Evolutionary conservation across 2,888 invertebrate genomes (phyloP).

Genomic region (Keiferia lycopersicella): DNA sequence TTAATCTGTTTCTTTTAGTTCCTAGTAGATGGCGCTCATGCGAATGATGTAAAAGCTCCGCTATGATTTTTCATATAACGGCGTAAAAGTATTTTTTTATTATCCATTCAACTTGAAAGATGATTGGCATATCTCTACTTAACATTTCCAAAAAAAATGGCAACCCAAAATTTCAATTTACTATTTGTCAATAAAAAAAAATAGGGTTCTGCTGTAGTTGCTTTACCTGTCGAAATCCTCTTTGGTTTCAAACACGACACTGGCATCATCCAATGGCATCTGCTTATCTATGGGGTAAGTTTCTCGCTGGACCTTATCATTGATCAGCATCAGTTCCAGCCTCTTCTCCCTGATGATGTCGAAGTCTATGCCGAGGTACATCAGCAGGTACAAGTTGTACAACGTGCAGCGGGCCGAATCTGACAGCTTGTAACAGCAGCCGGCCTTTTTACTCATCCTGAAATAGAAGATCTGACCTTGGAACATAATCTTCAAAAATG

Average conservation of each 20-base stretch:
- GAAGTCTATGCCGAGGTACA: slow-evolving; percentile 70
- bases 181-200: too few species aligned
- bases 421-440: slow-evolving; percentile 63
- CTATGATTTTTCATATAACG: too few species aligned
- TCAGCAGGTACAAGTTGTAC: slow-evolving; percentile 62
- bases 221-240: slow-evolving; percentile 64
- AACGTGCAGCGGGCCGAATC: slow-evolving; percentile 53
- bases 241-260: slow-evolving; percentile 59
- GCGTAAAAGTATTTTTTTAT: too few species aligned
- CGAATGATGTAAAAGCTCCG: too few species aligned
- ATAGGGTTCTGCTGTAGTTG: too few species aligned
- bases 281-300: slow-evolving; percentile 61
- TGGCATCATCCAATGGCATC: slow-evolving; percentile 60
- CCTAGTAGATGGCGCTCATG: too few species aligned
- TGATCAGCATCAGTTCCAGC: slow-evolving; percentile 60
- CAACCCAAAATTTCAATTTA: too few species aligned
- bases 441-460: slow-evolving; percentile 59
- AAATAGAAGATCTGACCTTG: slow-evolving; percentile 33
- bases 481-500: too few species aligned
- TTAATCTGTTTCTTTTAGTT: too few species aligned
- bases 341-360: slow-evolving; percentile 61
- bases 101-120: too few species aligned
- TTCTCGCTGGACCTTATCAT: slow-evolving; percentile 59
- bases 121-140: too few species aligned
- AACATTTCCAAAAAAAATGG: too few species aligned